Evolutionary conservation across 2,113 vertebrate species (phyloP).

Genomic region (Eptesicus fuscus): DNA sequence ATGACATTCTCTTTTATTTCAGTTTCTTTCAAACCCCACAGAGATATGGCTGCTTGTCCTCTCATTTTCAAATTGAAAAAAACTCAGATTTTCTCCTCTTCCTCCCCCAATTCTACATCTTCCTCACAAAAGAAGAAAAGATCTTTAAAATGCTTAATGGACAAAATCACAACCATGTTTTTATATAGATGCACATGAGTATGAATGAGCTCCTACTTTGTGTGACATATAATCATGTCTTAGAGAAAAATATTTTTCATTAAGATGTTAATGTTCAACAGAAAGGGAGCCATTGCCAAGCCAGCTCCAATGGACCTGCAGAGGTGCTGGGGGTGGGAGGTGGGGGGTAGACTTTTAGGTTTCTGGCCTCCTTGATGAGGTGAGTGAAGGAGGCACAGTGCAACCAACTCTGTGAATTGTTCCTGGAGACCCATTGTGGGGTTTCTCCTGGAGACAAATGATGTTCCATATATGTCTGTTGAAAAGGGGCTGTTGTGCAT

Average conservation of each 20-base stretch:
- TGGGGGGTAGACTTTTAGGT: background rate
- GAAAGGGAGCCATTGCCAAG: background rate
- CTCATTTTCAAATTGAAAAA: constrained; percentile 25
- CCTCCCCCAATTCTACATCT: background rate
- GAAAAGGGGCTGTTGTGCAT: background rate
- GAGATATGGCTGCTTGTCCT: constrained; percentile 16
- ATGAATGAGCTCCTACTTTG: background rate
- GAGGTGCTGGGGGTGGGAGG: fast-evolving
- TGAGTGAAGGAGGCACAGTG: background rate
- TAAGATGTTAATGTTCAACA: background rate
- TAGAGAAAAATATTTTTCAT: background rate
- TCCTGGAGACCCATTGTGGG: background rate
- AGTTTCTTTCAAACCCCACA: constrained; percentile 52
- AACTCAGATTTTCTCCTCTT: constrained; percentile 1
- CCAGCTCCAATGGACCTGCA: background rate
- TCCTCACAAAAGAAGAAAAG: constrained; percentile 43
- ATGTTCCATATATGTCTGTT: background rate
- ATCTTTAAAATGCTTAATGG: background rate
- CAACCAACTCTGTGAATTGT: fast-evolving
- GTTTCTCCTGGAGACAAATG: fast-evolving
- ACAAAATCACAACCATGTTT: background rate
- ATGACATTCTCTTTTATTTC: constrained; percentile 50
- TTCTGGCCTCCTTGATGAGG: background rate
- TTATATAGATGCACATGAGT: background rate
- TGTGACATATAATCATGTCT: background rate